These are phyloP conservation scores for Maniola jurtina DNA, from an alignment of 1,140 invertebrate species.

Conservation along the genomic window DNA sequence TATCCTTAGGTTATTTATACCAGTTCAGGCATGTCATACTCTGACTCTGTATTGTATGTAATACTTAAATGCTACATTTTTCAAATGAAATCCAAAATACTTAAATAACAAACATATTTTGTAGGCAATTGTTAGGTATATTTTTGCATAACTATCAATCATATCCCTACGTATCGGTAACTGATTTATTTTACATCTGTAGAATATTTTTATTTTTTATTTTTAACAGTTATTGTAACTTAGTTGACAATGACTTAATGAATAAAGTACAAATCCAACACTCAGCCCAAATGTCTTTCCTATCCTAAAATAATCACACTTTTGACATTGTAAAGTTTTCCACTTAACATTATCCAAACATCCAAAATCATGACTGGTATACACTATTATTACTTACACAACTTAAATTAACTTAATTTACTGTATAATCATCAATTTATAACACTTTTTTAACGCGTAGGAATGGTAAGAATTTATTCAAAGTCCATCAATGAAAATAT, in stretches of 20 bases:
- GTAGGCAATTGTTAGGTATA: too few relatives aligned
- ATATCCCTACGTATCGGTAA: not conserved
- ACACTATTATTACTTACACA: constrained; percentile 63
- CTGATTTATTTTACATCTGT: not conserved
- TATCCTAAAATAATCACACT: constrained; percentile 77
- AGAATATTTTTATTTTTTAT: not conserved
- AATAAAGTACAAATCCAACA: constrained; percentile 66
- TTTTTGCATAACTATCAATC: not conserved
- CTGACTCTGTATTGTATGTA: too few relatives aligned
- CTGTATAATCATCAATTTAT: constrained; percentile 64
- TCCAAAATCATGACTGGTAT: constrained; percentile 65
- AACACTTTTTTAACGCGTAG: constrained; percentile 70
- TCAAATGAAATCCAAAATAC: too few relatives aligned
- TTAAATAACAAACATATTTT: too few relatives aligned
- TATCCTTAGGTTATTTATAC: too few relatives aligned
- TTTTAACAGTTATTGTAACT: not conserved
- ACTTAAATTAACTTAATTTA: constrained; percentile 60
- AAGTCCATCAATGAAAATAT: constrained; percentile 71
- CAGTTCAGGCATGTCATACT: too few relatives aligned
- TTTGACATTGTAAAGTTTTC: constrained; percentile 77
- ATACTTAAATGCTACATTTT: too few relatives aligned
- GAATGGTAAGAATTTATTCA: constrained; percentile 71
- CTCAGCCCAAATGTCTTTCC: constrained; percentile 56
- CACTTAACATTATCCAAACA: constrained; percentile 72
- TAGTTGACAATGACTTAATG: constrained; percentile 66